Percentiles rank a stretch among this genome's conserved stretches.
These are phyloP conservation scores for Anorthoa munda DNA, from an alignment of 2,888 invertebrate genomes.

Conservation along the genomic window DNA sequence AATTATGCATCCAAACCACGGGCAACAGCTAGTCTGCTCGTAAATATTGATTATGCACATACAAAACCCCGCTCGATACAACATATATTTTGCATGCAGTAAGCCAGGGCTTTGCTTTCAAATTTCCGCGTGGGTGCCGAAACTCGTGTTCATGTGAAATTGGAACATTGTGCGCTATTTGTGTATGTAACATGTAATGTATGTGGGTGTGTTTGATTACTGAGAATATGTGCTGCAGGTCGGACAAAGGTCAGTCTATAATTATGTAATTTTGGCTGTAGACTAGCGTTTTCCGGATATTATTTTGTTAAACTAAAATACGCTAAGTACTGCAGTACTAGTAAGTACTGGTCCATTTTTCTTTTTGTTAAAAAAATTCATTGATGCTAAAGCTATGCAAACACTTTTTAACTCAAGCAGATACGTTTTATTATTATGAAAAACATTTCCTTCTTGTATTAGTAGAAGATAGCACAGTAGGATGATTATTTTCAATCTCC, in stretches of 20 bases:
- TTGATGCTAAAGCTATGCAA: background rate
- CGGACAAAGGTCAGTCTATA: conserved; percentile 22
- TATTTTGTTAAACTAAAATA: background rate
- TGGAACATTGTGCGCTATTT: background rate
- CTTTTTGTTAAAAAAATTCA: background rate
- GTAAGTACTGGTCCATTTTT: too few relatives aligned
- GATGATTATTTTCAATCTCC: too few relatives aligned
- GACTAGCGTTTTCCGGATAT: too few relatives aligned
- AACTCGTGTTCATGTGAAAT: conserved; percentile 18
- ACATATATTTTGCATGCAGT: background rate
- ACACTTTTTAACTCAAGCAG: too few relatives aligned
- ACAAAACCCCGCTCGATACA: background rate
- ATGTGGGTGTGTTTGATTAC: conserved; percentile 19
- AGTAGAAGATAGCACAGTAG: too few relatives aligned
- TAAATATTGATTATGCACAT: conserved; percentile 36
- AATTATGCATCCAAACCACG: background rate
- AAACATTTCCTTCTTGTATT: too few relatives aligned
- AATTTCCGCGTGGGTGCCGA: conserved; percentile 9
- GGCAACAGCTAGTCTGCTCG: background rate
- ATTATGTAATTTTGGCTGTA: background rate
- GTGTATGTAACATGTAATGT: background rate
- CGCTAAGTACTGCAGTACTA: background rate
- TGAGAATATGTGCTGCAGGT: background rate
- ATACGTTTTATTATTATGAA: too few relatives aligned
- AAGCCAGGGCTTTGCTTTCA: conserved; percentile 17